Evolutionary conservation across 2,888 invertebrate species (phyloP).

Genomic region (Osmoderma eremita): DNA sequence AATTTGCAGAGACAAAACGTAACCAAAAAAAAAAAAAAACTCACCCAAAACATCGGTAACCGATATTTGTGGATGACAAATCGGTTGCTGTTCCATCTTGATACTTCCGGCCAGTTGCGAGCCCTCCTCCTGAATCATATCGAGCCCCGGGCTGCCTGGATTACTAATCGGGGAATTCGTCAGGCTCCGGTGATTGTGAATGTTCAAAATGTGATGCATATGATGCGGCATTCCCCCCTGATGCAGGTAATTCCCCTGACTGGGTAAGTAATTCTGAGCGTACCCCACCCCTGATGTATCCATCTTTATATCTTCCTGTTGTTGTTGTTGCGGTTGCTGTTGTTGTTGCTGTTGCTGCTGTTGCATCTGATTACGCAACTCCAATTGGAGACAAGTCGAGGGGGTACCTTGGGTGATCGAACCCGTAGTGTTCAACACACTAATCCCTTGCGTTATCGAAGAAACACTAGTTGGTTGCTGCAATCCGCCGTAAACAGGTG

Average conservation of each 20-base stretch:
- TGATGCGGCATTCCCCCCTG: slow-evolving; percentile 52
- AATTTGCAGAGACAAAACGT: too few relatives aligned
- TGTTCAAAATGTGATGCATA: slow-evolving; percentile 62
- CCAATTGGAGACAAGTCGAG: slow-evolving; percentile 58
- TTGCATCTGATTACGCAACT: slow-evolving; percentile 54
- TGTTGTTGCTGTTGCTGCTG: slow-evolving; percentile 42
- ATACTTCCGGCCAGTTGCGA: slow-evolving; percentile 63
- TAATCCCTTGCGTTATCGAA: slow-evolving; percentile 73
- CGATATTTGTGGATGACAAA: slow-evolving; percentile 84
- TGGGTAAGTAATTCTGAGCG: slow-evolving; percentile 46
- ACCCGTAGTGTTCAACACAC: slow-evolving; percentile 78
- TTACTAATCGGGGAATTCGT: slow-evolving; percentile 73
- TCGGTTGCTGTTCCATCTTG: slow-evolving; percentile 58
- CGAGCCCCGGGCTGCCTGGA: slow-evolving; percentile 74
- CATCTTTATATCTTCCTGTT: slow-evolving; percentile 64
- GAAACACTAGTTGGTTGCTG: slow-evolving; percentile 61
- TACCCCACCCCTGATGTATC: slow-evolving; percentile 55
- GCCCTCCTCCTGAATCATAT: slow-evolving; percentile 83
- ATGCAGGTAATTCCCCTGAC: slow-evolving; percentile 51
- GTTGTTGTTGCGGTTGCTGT: slow-evolving; percentile 20
- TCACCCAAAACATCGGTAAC: slow-evolving; percentile 88
- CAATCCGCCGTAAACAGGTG: slow-evolving; percentile 58
- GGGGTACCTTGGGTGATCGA: slow-evolving; percentile 82
- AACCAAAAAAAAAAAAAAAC: slow-evolving; percentile 26
- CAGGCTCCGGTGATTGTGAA: slow-evolving; percentile 67